Conservation (phyloP, 2,888 invertebrate genomes). For the Cheilosia variabilis region DNA sequence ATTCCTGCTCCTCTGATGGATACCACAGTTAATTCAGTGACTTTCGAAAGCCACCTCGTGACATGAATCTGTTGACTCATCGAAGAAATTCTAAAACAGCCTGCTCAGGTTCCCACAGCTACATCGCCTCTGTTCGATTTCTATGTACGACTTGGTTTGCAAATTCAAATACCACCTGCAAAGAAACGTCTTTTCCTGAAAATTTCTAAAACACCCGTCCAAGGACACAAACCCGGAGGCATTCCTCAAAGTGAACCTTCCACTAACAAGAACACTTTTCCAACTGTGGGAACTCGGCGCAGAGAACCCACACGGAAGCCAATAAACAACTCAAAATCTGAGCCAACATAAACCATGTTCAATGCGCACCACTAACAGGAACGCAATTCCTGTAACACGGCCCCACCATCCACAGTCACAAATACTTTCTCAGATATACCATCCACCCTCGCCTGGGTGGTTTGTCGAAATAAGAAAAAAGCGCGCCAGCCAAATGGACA, state of each 20-base stretch:
- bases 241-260: slow-evolving; percentile 5
- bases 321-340: slow-evolving; percentile 64
- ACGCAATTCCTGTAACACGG: slow-evolving; percentile 41
- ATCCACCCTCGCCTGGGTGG: slow-evolving; percentile 13
- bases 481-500: slow-evolving; percentile 44
- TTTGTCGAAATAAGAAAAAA: slow-evolving; percentile 27
- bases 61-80: no score
- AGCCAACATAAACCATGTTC: slow-evolving; percentile 57
- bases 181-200: not conserved
- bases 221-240: not conserved
- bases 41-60: no score
- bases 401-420: not conserved
- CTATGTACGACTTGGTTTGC: no score
- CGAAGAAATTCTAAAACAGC: no score
- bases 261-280: slow-evolving; percentile 38
- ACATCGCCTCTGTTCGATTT: no score
- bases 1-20: no score
- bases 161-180: not conserved
- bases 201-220: no score
- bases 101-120: no score
- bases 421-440: slow-evolving; percentile 10
- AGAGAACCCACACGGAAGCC: slow-evolving; percentile 52
- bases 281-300: slow-evolving; percentile 44
- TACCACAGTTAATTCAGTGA: no score
- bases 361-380: slow-evolving; percentile 62